These are phyloP conservation scores for Ranitomeya variabilis DNA, from an alignment of 2,113 vertebrate genomes.

Conservation along the genomic window DNA sequence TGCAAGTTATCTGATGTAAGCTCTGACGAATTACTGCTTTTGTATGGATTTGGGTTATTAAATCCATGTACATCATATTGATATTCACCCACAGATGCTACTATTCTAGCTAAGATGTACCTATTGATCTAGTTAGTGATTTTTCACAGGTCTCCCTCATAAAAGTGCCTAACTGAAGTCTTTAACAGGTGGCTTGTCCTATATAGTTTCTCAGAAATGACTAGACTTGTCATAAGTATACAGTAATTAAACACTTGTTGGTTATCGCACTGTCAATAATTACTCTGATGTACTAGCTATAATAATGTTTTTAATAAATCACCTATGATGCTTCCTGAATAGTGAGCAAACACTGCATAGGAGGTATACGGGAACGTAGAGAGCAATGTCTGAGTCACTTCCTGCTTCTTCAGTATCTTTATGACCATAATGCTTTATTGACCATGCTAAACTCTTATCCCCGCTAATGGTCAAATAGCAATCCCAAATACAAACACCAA, in stretches of 20 bases:
- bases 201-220: neutral
- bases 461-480: neutral
- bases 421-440: slow-evolving; percentile 10
- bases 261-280: neutral
- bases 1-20: too few species aligned
- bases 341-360: neutral
- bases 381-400: slow-evolving; percentile 26
- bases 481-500: neutral
- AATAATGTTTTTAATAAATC: slow-evolving; percentile 14
- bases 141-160: too few species aligned
- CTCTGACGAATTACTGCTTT: neutral
- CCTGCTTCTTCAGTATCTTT: slow-evolving; percentile 9
- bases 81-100: neutral
- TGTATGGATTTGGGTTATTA: neutral
- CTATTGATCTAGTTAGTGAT: neutral
- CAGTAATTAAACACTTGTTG: neutral
- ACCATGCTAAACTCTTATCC: neutral
- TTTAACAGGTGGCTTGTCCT: neutral
- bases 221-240: neutral
- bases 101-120: neutral
- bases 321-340: neutral
- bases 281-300: neutral
- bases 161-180: neutral
- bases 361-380: neutral
- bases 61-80: neutral